Evolutionary conservation across 1,140 invertebrate species (phyloP), one percentile per base, ranked within the genome.

Genomic region (Triops longicaudatus): DNA sequence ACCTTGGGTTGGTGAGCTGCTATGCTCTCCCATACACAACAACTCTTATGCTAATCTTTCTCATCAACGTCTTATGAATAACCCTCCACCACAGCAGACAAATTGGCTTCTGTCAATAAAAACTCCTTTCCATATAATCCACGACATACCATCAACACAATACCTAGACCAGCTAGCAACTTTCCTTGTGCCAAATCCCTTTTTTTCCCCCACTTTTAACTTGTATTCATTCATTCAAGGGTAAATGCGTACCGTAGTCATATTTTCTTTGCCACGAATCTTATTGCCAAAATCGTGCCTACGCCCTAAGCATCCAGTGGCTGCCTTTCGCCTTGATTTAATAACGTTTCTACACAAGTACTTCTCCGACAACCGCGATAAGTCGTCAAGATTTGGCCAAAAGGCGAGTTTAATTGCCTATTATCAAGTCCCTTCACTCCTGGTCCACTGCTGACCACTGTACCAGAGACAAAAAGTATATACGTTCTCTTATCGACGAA

Each of bases 41-140:
- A 10, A 63, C 50, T 63, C 50, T 63, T 63, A 63, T 63, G 50
- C 50, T 63, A 63, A 63, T 63, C 50, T 63, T 63, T 63, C 50
- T 63, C 50, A 63, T 63, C 50, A 63, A 63, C 50, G 50, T 63
- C 50, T 63, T 63, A 63, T 63, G 50, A 63, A 63, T 63, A 63
- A 63, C 10, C 50, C 50, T 63, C 50, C 50, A 63, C 50, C 50
- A 63, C 50, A 63, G 50, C 50, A 63, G 50, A 63, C 50, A 63
- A 63, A 63, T 63, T 63, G 50, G 50, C 50, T 63, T 63, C 50
- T 63, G 50, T 63, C 50, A 63, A 63, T 63, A 63, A 63, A 63
- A 63, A 63, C 50, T 63, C 22, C 50, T 63, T 63, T 63, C 50
- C 50, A 63, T 63, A 63, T 63, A 63, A 63, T 63, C 50, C 50